These are phyloP conservation scores for Lepidocyrtinus sp. DNA, from an alignment of 2,888 invertebrate species.

Conservation along the genomic window DNA sequence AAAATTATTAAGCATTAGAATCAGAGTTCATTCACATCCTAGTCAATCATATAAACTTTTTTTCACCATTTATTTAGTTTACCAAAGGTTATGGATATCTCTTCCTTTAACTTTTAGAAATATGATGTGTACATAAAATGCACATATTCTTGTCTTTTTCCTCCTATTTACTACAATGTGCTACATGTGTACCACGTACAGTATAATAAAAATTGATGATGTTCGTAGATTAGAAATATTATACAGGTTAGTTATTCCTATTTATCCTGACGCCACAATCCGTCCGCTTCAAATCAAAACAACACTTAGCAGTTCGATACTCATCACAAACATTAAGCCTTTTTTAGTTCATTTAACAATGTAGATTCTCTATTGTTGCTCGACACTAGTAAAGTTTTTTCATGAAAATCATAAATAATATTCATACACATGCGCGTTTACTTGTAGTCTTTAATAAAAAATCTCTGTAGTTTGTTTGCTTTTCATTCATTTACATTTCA, in stretches of 20 bases:
- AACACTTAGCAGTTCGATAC: slow-evolving; percentile 11
- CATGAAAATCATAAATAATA: too few relatives aligned
- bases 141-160: neutral
- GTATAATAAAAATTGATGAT: slow-evolving; percentile 14
- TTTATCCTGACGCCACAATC: slow-evolving; percentile 56
- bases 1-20: too few relatives aligned
- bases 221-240: slow-evolving; percentile 34
- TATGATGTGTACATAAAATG: neutral
- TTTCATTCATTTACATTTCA: neutral
- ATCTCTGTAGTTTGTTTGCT: neutral
- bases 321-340: slow-evolving; percentile 19
- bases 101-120: neutral
- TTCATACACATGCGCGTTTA: neutral
- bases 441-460: too few relatives aligned
- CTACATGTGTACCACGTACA: neutral
- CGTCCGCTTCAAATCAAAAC: slow-evolving; percentile 31
- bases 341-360: neutral
- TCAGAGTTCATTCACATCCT: slow-evolving; percentile 53
- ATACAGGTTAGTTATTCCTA: neutral
- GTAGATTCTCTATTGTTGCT: too few relatives aligned
- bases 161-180: too few relatives aligned
- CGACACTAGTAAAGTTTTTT: too few relatives aligned
- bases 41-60: slow-evolving; percentile 13
- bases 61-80: neutral
- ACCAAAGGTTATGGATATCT: slow-evolving; percentile 41